A percentile compares a stretch with the other conserved stretches of the same genome.
Evolutionary conservation across 2,888 invertebrate genomes (phyloP).

Genomic region (Spodoptera exigua): DNA sequence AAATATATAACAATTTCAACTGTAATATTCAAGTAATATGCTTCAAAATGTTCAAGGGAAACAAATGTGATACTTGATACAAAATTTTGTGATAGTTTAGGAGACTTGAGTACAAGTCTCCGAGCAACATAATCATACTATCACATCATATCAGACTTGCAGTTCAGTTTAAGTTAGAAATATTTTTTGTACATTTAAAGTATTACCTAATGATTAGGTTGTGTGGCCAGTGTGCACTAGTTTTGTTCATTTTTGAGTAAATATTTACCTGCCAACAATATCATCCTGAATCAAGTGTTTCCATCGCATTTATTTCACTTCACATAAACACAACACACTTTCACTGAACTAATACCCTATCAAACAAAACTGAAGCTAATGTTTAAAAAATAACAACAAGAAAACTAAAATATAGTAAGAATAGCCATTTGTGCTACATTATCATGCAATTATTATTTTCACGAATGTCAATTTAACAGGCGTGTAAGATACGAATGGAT

Average conservation of each 20-base stretch:
- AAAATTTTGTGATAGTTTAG: too few relatives aligned
- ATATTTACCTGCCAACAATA: slow-evolving; percentile 20
- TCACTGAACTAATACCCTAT: not conserved
- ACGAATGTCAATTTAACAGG: not conserved
- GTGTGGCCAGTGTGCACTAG: too few relatives aligned
- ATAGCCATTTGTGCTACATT: slow-evolving; percentile 16
- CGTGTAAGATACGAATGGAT: not conserved
- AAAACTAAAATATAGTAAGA: slow-evolving; percentile 5
- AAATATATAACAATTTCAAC: too few relatives aligned
- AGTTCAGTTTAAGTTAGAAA: not conserved
- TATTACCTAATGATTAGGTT: too few relatives aligned
- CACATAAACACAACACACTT: slow-evolving; percentile 15
- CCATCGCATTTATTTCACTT: slow-evolving; percentile 13
- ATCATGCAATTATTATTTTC: slow-evolving; percentile 22
- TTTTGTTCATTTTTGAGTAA: too few relatives aligned
- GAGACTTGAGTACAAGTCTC: too few relatives aligned
- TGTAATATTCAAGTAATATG: too few relatives aligned
- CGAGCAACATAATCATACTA: too few relatives aligned
- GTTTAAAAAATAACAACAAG: slow-evolving; percentile 1
- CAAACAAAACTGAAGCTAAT: not conserved
- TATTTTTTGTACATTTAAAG: too few relatives aligned
- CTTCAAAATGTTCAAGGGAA: too few relatives aligned
- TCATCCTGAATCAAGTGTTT: not conserved
- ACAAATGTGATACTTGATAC: too few relatives aligned
- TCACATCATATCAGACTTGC: not conserved